phyloP scores from a whole-genome alignment of 2,888 invertebrate genomes.

The Schizotus pectinicornis region DNA sequence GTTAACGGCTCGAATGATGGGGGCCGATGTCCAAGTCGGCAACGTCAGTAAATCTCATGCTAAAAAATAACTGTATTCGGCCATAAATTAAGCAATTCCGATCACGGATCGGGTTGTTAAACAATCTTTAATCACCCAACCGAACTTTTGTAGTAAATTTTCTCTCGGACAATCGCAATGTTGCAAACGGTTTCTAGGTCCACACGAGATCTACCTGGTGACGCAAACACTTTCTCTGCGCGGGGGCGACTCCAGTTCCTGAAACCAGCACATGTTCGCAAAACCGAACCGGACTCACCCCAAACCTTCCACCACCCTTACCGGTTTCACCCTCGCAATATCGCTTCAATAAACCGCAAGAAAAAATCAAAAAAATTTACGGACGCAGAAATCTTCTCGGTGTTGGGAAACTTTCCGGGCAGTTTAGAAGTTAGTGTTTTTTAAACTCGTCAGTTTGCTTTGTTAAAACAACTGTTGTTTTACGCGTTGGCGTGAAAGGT shows the following conservation, averaged over 20 bases:
- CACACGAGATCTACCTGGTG: constrained; percentile 13
- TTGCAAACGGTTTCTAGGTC: constrained; percentile 12
- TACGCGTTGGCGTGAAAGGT: too few species aligned
- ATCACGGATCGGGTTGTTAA: too few species aligned
- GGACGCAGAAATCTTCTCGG: background rate
- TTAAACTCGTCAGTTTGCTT: too few species aligned
- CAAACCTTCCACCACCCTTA: background rate
- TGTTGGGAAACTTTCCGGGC: background rate
- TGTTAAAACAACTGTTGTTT: background rate
- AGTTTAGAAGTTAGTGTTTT: background rate
- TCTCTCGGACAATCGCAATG: background rate
- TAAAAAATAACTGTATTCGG: too few species aligned
- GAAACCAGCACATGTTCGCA: constrained; percentile 10
- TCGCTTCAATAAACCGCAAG: background rate
- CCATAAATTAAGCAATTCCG: too few species aligned
- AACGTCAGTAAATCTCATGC: too few species aligned
- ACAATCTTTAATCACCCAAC: too few species aligned
- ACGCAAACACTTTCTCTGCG: constrained; percentile 23
- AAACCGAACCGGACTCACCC: constrained; percentile 1
- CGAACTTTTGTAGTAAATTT: too few species aligned
- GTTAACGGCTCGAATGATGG: background rate
- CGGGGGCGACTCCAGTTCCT: constrained; percentile 20
- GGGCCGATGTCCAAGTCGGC: too few species aligned
- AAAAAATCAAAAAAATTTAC: background rate
- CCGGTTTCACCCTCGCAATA: background rate